These are phyloP conservation scores for Lamprologus speciosus DNA, from an alignment of 2,113 vertebrate species.

Conservation along the genomic window DNA sequence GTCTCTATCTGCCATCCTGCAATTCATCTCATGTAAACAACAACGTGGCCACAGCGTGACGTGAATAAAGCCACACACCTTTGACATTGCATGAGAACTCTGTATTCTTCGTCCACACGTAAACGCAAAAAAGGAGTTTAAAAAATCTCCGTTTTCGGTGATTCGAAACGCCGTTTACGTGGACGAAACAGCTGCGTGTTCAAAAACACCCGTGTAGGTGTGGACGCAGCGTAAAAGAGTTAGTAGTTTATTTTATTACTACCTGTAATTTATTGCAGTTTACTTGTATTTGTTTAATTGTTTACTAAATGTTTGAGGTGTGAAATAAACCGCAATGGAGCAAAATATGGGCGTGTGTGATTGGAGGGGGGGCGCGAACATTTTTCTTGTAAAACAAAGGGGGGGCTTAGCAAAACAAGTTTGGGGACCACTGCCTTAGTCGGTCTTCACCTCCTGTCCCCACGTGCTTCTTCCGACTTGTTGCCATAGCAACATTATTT, in stretches of 20 bases:
- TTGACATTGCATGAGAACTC: accelerated
- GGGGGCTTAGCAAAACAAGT: not conserved
- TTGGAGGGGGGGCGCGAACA: not conserved
- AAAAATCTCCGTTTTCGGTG: too few relatives aligned
- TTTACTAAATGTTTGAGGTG: not conserved
- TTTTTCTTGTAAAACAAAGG: not conserved
- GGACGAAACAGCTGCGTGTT: accelerated
- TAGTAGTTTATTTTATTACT: accelerated
- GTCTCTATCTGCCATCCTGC: too few relatives aligned
- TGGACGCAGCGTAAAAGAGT: too few relatives aligned
- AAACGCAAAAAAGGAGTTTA: accelerated
- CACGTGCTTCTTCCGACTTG: not conserved
- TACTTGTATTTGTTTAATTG: not conserved
- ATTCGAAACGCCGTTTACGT: not conserved
- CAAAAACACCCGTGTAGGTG: too few relatives aligned
- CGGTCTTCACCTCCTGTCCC: conserved; percentile 23
- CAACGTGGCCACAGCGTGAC: accelerated
- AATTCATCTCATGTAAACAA: accelerated
- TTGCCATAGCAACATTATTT: not conserved
- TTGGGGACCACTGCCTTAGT: not conserved
- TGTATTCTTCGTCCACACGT: accelerated
- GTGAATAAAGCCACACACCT: accelerated
- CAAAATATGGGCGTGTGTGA: not conserved
- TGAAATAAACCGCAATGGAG: accelerated
- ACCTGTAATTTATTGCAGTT: accelerated